Base-by-base conservation (phyloP, 2,113 vertebrate genomes). In the Chauna torquata region DNA sequence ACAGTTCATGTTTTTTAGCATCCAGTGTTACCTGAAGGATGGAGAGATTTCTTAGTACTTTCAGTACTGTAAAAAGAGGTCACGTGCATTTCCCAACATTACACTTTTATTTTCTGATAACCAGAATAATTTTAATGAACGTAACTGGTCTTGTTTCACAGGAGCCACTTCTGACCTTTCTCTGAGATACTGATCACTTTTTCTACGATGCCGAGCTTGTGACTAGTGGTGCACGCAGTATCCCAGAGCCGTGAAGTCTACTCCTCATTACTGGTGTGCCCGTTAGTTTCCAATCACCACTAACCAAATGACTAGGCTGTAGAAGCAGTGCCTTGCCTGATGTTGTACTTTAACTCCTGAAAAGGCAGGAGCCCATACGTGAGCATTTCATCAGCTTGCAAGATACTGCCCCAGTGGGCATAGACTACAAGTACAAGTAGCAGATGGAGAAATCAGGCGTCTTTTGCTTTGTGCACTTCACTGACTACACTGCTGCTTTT, bases 401-500 rank as follows among this genome's bases (percentile, higher is more conserved):
- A 52, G n/a, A 23, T 23, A 8, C 32, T 47, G 38, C 65, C 45
- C 32, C 16, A 5, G 42, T 12, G 25, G 32, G n/a, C 61, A 38
- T 4, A 47, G 54, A 18, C 42, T 23, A 8, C n/a, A 28, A 30
- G 28, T 30, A 7, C n/a, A 34, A n/a, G 44, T 5, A 44, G 47
- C 38, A 65, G 38, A 13, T 7, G 20, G 14, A 77, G 25, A 74
- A 49, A 72, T 20, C 10, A 8, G 25, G 22, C 20, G 14, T 13
- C 52, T 64, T 36, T 23, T 36, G 50, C 79, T 72, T 59, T 54
- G 42, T 65, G 65, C 6, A 1, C 28, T 72, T 52, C 28, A 40
- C 42, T 40, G 42, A 30, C n/a, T 8, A 13, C 2, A 4, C 12
- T 0, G 0, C 34, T 68, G 42, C 76, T 55, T 59, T 54, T 61